These are phyloP conservation scores for Hylaeus anthracinus DNA, from an alignment of 1,140 invertebrate species.

Conservation along the genomic window DNA sequence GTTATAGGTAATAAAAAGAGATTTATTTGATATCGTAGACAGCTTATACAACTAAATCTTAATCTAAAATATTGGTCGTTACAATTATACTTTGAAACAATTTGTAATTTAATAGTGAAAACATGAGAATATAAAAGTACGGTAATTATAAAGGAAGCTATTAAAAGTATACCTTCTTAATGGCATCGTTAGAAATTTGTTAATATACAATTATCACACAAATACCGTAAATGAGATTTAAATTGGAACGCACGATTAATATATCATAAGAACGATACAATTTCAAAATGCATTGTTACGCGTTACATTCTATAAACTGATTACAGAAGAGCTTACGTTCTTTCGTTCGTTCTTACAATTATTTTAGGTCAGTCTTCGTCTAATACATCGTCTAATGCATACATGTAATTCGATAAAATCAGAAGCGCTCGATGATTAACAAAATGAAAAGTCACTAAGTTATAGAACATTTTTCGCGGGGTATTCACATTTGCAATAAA, in stretches of 20 bases:
- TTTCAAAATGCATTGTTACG: not conserved
- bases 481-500: not conserved
- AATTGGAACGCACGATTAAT: not conserved
- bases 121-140: conserved; percentile 7
- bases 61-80: not conserved
- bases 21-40: not conserved
- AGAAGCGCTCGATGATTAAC: not conserved
- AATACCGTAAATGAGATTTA: not conserved
- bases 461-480: not conserved
- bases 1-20: not conserved
- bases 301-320: not conserved
- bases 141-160: not conserved
- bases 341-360: not conserved
- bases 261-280: not conserved
- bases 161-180: not conserved
- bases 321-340: not conserved
- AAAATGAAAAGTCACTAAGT: not conserved
- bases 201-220: not conserved
- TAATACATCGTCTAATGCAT: not conserved
- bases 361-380: conserved; percentile 22
- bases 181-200: conserved; percentile 11
- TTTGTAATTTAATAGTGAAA: not conserved
- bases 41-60: not conserved
- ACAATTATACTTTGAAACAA: not conserved
- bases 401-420: not conserved